Percentiles rank a stretch among this genome's conserved stretches.
phyloP scores from a whole-genome alignment of 2,113 vertebrate genomes.

The Helogale parvula region DNA sequence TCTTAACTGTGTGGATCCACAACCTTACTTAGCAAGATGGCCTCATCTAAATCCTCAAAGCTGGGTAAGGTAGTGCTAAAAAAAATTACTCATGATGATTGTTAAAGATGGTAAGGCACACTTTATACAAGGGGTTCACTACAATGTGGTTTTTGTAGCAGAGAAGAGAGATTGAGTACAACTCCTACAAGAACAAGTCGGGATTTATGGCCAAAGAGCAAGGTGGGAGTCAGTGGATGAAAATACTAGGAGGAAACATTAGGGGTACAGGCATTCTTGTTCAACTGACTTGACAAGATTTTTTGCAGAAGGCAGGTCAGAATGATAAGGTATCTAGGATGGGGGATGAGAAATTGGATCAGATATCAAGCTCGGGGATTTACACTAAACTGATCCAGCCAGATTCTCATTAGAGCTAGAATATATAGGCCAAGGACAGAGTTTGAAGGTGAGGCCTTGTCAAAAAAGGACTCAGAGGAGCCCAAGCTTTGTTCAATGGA shows the following conservation, averaged over 20 bases:
- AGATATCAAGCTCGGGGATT: background rate
- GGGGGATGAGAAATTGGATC: background rate
- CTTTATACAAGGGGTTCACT: background rate
- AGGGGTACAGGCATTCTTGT: background rate
- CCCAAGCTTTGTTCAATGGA: background rate
- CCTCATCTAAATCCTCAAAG: conserved; percentile 1
- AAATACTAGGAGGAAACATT: background rate
- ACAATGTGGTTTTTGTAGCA: background rate
- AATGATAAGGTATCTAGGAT: background rate
- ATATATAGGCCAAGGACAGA: background rate
- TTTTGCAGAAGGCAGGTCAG: background rate
- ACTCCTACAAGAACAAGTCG: background rate
- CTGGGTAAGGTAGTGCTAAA: background rate
- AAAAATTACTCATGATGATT: background rate
- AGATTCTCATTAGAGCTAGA: background rate
- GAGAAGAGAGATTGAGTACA: background rate
- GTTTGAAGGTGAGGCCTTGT: background rate
- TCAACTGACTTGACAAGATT: background rate
- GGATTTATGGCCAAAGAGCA: background rate
- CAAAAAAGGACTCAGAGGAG: background rate
- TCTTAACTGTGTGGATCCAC: background rate
- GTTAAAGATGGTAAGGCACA: background rate
- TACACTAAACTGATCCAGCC: background rate
- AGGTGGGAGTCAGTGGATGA: background rate
- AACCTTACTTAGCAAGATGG: background rate